phyloP scores from a whole-genome alignment of 1,140 invertebrate genomes.

The Stegodyphus dumicola region DNA sequence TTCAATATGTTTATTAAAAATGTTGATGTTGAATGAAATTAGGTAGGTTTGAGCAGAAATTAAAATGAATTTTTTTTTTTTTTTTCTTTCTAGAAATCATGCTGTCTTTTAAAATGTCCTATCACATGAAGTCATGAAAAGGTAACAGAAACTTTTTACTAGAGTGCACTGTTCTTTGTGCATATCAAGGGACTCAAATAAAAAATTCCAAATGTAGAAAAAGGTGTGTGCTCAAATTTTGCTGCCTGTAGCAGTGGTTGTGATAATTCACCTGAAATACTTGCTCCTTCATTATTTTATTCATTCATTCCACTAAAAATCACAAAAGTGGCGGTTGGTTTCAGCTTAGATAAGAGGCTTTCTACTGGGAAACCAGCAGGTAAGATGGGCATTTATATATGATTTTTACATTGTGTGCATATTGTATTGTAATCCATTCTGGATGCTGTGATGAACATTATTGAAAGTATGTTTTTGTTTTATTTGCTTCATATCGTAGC shows the following conservation, averaged over 20 bases:
- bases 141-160: constrained; percentile 31
- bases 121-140: constrained; percentile 23
- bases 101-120: neutral
- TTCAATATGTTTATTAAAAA: too few relatives aligned
- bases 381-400: neutral
- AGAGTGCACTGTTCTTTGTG: neutral
- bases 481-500: neutral
- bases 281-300: constrained; percentile 37
- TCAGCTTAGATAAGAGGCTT: constrained; percentile 38
- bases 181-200: constrained; percentile 18
- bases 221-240: constrained; percentile 11
- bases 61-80: too few relatives aligned
- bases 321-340: constrained; percentile 49
- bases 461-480: neutral
- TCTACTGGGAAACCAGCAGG: constrained; percentile 61
- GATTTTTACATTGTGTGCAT: too few relatives aligned
- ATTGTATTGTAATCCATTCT: neutral
- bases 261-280: constrained; percentile 39
- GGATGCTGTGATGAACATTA: neutral
- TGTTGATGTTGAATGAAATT: too few relatives aligned
- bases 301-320: constrained; percentile 48
- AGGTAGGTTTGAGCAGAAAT: too few relatives aligned
- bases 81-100: neutral
- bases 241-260: constrained; percentile 39
- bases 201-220: constrained; percentile 49